These are phyloP conservation scores for Drosophila trapezifrons DNA, from an alignment of 1,140 invertebrate genomes.

Conservation along the genomic window DNA sequence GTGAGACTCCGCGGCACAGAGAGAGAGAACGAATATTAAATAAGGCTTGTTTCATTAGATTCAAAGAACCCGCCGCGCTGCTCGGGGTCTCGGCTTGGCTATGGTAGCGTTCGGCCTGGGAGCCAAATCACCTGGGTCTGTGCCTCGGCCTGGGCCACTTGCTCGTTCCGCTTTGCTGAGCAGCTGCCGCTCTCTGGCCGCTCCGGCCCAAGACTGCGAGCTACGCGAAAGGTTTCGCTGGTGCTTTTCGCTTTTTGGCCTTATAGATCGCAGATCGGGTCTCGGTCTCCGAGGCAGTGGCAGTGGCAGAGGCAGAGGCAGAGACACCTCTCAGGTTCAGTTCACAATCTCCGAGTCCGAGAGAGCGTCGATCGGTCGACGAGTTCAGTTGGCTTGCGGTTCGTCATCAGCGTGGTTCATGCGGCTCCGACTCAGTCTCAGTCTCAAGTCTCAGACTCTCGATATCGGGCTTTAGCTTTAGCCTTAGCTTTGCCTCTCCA, in stretches of 20 bases:
- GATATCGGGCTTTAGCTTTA: constrained; percentile 20
- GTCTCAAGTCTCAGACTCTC: constrained; percentile 3
- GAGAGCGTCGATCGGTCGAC: constrained; percentile 45
- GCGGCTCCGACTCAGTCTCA: constrained; percentile 43
- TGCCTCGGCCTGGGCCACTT: constrained; percentile 19
- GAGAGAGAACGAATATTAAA: constrained; percentile 68
- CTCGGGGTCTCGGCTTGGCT: constrained; percentile 14
- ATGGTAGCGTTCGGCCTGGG: constrained; percentile 2
- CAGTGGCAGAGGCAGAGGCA: constrained; percentile 13
- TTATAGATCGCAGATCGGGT: constrained; percentile 57
- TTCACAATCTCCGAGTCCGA: constrained; percentile 34
- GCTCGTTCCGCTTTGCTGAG: constrained; percentile 75
- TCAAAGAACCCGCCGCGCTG: constrained; percentile 76
- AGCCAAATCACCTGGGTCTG: constrained; percentile 32
- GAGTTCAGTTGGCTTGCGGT: constrained; percentile 75
- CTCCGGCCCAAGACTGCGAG: constrained; percentile 67
- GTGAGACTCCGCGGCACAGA: constrained; percentile 26
- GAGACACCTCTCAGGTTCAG: constrained; percentile 41
- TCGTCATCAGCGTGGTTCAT: constrained; percentile 79
- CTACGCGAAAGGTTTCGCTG: constrained; percentile 75
- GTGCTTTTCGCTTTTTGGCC: constrained; percentile 69
- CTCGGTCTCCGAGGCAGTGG: constrained; percentile 24
- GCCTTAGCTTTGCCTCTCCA: constrained; percentile 12
- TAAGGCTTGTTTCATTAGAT: constrained; percentile 77
- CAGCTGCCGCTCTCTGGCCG: constrained; percentile 67